These are phyloP conservation scores for Xestia sexstrigata DNA, from an alignment of 2,888 invertebrate genomes.

Conservation along the genomic window DNA sequence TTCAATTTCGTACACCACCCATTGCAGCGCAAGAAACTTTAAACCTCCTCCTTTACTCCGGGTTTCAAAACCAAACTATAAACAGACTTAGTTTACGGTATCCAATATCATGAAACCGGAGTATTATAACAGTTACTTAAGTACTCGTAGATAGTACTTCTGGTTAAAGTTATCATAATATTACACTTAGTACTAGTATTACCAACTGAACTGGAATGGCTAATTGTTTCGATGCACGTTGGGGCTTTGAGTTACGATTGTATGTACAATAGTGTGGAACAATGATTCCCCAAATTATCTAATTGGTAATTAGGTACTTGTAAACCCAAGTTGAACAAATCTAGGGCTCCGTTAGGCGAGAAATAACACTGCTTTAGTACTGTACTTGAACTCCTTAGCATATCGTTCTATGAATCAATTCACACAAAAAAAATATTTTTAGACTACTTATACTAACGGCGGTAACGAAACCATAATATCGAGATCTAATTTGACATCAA, in stretches of 20 bases:
- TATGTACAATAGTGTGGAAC: neutral
- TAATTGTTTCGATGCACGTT: slow-evolving; percentile 5
- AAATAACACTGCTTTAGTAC: too few relatives aligned
- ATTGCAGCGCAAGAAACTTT: neutral
- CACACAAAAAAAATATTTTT: too few relatives aligned
- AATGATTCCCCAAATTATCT: neutral
- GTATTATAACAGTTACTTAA: slow-evolving; percentile 26
- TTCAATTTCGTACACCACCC: neutral
- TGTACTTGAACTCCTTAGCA: too few relatives aligned
- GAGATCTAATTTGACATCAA: too few relatives aligned
- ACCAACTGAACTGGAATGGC: neutral
- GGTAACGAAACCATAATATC: too few relatives aligned
- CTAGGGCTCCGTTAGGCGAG: too few relatives aligned
- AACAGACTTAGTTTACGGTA: slow-evolving; percentile 32
- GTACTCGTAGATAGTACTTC: slow-evolving; percentile 6
- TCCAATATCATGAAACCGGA: slow-evolving; percentile 26
- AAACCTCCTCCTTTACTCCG: neutral
- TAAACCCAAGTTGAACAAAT: neutral
- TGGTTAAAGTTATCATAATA: slow-evolving; percentile 15
- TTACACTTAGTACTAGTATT: neutral
- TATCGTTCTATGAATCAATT: too few relatives aligned
- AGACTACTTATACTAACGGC: too few relatives aligned
- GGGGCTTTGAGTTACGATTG: neutral
- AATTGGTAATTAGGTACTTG: neutral
- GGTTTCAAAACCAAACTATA: slow-evolving; percentile 14